Evolutionary conservation across 2,797 vertebrate genomes (phyloP), one percentile per base, ranked within the genome.

Genomic region (Tokudaia tokunoshimensis): DNA sequence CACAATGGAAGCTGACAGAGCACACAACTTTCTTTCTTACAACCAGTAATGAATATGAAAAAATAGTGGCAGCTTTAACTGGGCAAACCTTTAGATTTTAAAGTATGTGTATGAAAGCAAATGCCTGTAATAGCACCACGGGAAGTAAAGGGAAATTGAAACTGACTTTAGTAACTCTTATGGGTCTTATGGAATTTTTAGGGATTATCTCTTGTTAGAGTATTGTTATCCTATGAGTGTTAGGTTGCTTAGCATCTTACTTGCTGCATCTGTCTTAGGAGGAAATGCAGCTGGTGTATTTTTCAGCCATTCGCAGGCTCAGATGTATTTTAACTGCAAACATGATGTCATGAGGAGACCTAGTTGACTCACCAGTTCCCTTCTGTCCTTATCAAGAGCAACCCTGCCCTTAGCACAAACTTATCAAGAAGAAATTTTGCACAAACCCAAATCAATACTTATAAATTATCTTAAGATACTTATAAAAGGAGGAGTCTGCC

Each of bases 21-120:
- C 22, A 67, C 6, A 52, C 65, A 12, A 11, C 86, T 96, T 96
- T 86, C 78, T 94, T 95, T 95, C 41, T 91, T 92, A 75, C 89
- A 94, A 79, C 91, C 37, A 70, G 41, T 83, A 82, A 55, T 79
- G 44, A 89, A 89, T 94, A 15, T 85, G 37, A 85, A 37, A 6
- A 91, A 94, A 91, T 50, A 74, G 92, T 85, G 50, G 76, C 47
- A 94, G 74, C 22, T 44, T 3, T 0, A 95, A 89, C 92, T 57
- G 63, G 55, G 9, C 88, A 85, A 84, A 14, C 31, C 61, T 76
- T 84, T 76, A 70, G 19, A 82, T 89, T 57, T 26, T 0, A 2
- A 41, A 34, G 24, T 37, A 0, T 34, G 6, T 84, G 3, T 37
- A 44, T 96, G 65, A 95, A 96, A 97, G 63, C 34, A 78, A 94